Evolutionary conservation across 37 sponge, comb jelly and placozoan genomes (phyloP).

Genomic region (Dysidea cf. avara): DNA sequence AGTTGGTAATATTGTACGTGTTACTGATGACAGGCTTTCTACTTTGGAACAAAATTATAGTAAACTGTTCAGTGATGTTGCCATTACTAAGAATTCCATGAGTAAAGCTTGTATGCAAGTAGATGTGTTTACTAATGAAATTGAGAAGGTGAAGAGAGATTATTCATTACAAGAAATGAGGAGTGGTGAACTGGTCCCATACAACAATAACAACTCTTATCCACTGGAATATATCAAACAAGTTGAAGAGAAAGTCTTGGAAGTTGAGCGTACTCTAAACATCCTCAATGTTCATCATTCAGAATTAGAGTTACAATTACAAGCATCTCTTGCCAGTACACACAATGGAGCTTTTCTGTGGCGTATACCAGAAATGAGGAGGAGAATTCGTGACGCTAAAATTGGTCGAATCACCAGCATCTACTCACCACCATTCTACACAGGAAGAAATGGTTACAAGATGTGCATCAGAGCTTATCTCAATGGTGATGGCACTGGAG

Average conservation of each 20-base stretch:
- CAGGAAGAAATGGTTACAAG: slow-evolving; percentile 82
- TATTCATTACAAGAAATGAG: neutral
- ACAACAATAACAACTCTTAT: too few species aligned
- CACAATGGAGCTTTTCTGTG: slow-evolving; percentile 80
- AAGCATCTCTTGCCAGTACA: slow-evolving; percentile 76
- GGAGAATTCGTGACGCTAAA: slow-evolving; percentile 70
- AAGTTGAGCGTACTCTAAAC: slow-evolving; percentile 35
- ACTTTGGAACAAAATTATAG: too few species aligned
- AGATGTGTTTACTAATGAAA: too few species aligned
- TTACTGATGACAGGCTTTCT: too few species aligned
- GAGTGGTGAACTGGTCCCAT: neutral
- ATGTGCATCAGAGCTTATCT: slow-evolving; percentile 83
- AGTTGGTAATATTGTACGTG: too few species aligned
- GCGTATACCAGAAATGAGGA: slow-evolving; percentile 72
- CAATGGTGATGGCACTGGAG: slow-evolving; percentile 88
- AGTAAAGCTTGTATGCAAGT: too few species aligned
- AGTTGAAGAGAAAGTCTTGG: slow-evolving; percentile 52
- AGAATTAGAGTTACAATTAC: slow-evolving; percentile 80
- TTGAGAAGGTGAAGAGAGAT: slow-evolving; percentile 8
- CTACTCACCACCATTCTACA: slow-evolving; percentile 85
- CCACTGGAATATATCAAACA: neutral
- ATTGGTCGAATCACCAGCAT: slow-evolving; percentile 68
- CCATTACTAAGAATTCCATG: too few species aligned
- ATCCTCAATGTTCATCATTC: slow-evolving; percentile 51
- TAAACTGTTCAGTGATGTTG: too few species aligned